Base-by-base conservation (phyloP, 2,888 invertebrate genomes). In the Erebia palarica region DNA sequence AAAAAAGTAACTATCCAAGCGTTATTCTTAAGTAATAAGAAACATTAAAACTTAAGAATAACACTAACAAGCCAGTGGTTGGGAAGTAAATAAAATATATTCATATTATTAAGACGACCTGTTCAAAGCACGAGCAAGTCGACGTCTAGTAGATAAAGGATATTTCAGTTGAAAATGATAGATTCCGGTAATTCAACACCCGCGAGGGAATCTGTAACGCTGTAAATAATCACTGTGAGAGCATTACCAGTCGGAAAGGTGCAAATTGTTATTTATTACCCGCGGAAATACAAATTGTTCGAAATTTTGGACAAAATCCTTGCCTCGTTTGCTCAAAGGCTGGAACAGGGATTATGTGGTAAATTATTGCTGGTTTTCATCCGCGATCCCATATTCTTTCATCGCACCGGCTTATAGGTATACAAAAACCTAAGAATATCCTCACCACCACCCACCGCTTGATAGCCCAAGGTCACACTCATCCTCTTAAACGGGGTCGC, bases 161-260 rank as follows among this genome's bases (percentile, higher is more conserved):
- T 55, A 58, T 58, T 58, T 27, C 11, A 47, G 57, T 21, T 14
- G 53, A n/a, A 65, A 65, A 65, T 53, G 65, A 65, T 65, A 53
- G 65, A 57, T 66, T 67, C 49, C 8, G 49, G 44, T 49, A 49
- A 59, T 67, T 67, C 11, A 59, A 59, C 58, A 59, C 44, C 49
- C 27, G 44, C 44, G 18, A n/a, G 58, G 27, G 21, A 66, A 49
- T n/a, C 67, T 49, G 21, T 13, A 59, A 59, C 16, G 67, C 59
- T 16, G 75, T 79, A 78, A 78, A 79, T 79, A 78, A 79, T 75
- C 73, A 76, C 76, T 75, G 73, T 77, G 75, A 73, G 67, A 69
- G 74, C 66, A 68, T 76, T 72, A 70, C 71, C 69, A 75, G 74
- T 64, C 67, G 70, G 73, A 76, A 76, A 75, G 75, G 75, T 73